phyloP scores from a whole-genome alignment of 2,797 vertebrate genomes.

The Pseudomugil tenellus region DNA sequence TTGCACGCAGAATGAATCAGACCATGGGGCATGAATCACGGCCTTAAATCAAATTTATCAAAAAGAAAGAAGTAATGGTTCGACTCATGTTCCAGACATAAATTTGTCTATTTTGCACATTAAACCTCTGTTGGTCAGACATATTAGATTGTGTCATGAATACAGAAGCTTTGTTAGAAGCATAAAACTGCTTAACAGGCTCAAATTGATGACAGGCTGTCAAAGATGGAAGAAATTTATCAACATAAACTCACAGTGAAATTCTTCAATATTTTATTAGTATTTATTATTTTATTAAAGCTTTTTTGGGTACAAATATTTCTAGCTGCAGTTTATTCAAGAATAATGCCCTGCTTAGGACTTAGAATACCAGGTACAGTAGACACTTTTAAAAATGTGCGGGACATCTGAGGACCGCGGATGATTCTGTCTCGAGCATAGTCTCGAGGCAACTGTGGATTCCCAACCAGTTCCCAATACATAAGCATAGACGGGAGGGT shows the following conservation, averaged over 20 bases:
- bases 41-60: constrained; percentile 50
- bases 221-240: constrained; percentile 14
- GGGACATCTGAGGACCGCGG: too few relatives aligned
- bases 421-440: too few relatives aligned
- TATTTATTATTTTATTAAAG: constrained; percentile 1
- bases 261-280: not conserved
- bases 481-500: too few relatives aligned
- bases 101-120: constrained; percentile 34
- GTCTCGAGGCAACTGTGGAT: too few relatives aligned
- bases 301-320: constrained; percentile 1
- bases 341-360: constrained; percentile 5
- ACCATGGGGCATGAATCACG: constrained; percentile 49
- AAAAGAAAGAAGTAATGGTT: constrained; percentile 53
- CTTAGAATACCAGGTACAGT: too few relatives aligned
- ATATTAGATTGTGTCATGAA: constrained; percentile 34
- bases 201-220: constrained; percentile 3
- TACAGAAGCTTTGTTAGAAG: constrained; percentile 42
- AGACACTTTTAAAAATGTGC: too few relatives aligned
- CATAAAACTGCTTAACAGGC: constrained; percentile 16
- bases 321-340: not conserved
- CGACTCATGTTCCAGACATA: constrained; percentile 41
- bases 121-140: constrained; percentile 34
- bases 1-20: constrained; percentile 42
- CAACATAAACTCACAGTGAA: constrained; percentile 9
- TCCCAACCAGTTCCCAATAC: too few relatives aligned